Evolutionary conservation across 64 coral and sea anemone species (phyloP).

Genomic region (Montipora sp.): DNA sequence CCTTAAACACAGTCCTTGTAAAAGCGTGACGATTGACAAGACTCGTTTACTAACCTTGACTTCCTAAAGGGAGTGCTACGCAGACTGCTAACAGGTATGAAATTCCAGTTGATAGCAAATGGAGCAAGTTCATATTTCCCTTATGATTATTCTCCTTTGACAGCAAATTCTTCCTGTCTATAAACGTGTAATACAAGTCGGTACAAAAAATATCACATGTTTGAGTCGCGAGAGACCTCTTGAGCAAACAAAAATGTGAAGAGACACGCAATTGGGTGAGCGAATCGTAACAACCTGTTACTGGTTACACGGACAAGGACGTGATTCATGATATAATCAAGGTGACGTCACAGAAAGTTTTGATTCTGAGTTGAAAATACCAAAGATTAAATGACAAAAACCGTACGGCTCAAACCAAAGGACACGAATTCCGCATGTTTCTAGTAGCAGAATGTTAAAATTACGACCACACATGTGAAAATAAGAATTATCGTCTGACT

Average conservation of each 20-base stretch:
- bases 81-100: neutral
- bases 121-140: slow-evolving; percentile 5
- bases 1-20: neutral
- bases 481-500: neutral
- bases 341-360: neutral
- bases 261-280: slow-evolving; percentile 33
- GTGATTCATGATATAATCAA: neutral
- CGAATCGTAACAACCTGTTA: neutral
- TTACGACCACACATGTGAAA: neutral
- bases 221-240: slow-evolving; percentile 1
- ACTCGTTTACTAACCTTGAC: slow-evolving; percentile 20
- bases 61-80: neutral
- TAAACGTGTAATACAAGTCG: neutral
- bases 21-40: neutral
- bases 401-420: neutral
- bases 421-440: neutral
- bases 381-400: no score
- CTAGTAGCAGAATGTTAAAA: neutral
- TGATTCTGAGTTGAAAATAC: neutral
- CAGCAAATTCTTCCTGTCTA: neutral
- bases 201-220: neutral
- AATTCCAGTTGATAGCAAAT: slow-evolving; percentile 14
- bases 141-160: neutral
- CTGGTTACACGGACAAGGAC: neutral
- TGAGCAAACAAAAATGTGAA: slow-evolving; percentile 33